A percentile compares a stretch with the other conserved stretches of the same genome.
These are phyloP conservation scores for Caerostris darwini DNA, from an alignment of 1,140 invertebrate species.

Conservation along the genomic window DNA sequence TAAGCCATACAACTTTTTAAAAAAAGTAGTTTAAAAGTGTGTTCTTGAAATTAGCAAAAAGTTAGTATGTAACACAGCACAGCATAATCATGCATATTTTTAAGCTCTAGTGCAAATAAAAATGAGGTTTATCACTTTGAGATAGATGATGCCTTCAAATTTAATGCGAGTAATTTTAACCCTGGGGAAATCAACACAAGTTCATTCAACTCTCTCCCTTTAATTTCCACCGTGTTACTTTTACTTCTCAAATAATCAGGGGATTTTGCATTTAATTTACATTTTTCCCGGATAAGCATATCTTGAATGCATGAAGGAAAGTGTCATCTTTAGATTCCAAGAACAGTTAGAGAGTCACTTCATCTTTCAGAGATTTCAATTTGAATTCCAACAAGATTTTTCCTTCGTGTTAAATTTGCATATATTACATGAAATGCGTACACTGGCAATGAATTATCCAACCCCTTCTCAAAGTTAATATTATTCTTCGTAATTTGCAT, in stretches of 20 bases:
- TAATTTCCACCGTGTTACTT: neutral
- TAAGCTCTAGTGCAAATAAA: neutral
- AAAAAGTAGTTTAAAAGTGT: too few species aligned
- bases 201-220: conserved; percentile 17
- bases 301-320: neutral
- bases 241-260: neutral
- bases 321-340: neutral
- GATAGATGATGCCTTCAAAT: neutral
- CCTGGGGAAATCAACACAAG: neutral
- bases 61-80: too few species aligned
- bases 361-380: conserved; percentile 19
- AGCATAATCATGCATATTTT: too few species aligned
- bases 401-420: conserved; percentile 4
- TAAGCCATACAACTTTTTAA: too few species aligned
- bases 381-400: conserved; percentile 8
- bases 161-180: neutral
- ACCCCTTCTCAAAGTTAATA: neutral
- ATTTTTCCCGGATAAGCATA: conserved; percentile 5
- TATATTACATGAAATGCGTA: neutral
- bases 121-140: neutral
- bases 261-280: conserved; percentile 33
- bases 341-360: neutral
- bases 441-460: neutral
- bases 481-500: conserved; percentile 18
- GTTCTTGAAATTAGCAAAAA: too few species aligned